These are phyloP conservation scores for Threskiornis aethiopicus DNA, from an alignment of 2,797 vertebrate genomes.

Conservation along the genomic window DNA sequence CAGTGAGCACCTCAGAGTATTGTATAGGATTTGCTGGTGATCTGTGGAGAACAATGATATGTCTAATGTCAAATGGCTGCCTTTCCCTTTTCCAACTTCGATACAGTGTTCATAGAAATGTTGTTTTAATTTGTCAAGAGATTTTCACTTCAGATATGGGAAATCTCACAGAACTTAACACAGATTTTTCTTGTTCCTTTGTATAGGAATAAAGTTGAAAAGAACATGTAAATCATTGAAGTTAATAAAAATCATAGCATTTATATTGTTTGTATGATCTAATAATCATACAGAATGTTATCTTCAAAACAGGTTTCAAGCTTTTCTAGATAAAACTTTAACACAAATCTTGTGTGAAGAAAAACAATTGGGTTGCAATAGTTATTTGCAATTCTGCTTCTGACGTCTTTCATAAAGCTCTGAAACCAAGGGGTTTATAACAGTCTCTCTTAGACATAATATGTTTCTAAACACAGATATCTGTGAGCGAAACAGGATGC, in stretches of 20 bases:
- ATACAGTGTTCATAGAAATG: background rate
- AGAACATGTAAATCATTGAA: background rate
- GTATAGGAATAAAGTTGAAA: background rate
- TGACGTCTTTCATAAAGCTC: background rate
- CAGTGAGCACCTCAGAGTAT: background rate
- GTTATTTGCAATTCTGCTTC: background rate
- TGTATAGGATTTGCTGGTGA: background rate
- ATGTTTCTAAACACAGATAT: background rate
- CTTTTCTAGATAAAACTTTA: background rate
- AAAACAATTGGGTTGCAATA: background rate
- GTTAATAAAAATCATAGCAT: background rate
- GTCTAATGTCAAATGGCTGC: background rate
- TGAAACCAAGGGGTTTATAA: background rate
- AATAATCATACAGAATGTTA: background rate
- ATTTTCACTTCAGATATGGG: background rate
- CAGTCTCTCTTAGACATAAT: background rate
- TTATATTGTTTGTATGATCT: background rate
- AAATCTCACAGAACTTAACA: background rate
- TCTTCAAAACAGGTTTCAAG: background rate
- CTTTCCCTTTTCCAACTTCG: background rate
- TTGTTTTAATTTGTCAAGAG: background rate
- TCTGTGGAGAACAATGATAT: background rate
- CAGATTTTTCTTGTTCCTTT: background rate
- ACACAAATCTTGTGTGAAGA: background rate
- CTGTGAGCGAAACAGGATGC: background rate